Percentiles rank a stretch among this genome's conserved stretches.
phyloP scores from a whole-genome alignment of 1,140 invertebrate genomes.

The Macrotrachela quadricornifera region DNA sequence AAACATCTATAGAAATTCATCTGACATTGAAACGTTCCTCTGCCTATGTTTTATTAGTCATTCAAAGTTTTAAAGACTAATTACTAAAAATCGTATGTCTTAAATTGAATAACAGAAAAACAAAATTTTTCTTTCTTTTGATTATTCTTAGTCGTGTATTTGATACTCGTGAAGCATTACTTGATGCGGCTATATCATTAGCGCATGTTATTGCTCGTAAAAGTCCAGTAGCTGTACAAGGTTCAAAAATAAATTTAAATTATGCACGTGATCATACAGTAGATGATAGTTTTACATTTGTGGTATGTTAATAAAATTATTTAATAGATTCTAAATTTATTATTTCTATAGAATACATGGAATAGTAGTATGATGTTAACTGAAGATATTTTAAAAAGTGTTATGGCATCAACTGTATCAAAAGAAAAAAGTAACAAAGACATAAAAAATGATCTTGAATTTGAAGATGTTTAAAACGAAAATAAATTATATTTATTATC shows the following conservation, averaged over 20 bases:
- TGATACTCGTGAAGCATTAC: constrained; percentile 41
- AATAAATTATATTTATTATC: too few species aligned
- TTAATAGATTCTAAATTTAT: constrained; percentile 22
- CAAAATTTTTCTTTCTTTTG: not conserved
- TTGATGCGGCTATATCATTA: constrained; percentile 46
- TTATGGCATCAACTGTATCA: constrained; percentile 42
- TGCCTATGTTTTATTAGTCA: too few species aligned
- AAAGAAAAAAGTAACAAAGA: too few species aligned
- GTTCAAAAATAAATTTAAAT: constrained; percentile 55
- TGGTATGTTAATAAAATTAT: constrained; percentile 40
- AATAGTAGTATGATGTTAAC: constrained; percentile 69
- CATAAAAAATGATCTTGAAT: too few species aligned
- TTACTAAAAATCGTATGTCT: too few species aligned
- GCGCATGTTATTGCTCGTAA: constrained; percentile 61
- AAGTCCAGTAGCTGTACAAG: constrained; percentile 79
- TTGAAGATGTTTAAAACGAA: too few species aligned
- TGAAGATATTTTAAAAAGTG: constrained; percentile 63
- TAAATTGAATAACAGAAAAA: too few species aligned
- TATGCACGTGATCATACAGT: constrained; percentile 69
- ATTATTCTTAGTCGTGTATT: constrained; percentile 37
- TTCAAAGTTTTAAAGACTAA: too few species aligned
- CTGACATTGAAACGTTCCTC: too few species aligned
- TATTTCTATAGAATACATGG: constrained; percentile 46
- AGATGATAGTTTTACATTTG: constrained; percentile 58
- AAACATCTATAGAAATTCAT: too few species aligned